Percentiles rank a stretch among this genome's conserved stretches.
These are phyloP conservation scores for Archips xylosteana DNA, from an alignment of 2,888 invertebrate genomes.

Conservation along the genomic window DNA sequence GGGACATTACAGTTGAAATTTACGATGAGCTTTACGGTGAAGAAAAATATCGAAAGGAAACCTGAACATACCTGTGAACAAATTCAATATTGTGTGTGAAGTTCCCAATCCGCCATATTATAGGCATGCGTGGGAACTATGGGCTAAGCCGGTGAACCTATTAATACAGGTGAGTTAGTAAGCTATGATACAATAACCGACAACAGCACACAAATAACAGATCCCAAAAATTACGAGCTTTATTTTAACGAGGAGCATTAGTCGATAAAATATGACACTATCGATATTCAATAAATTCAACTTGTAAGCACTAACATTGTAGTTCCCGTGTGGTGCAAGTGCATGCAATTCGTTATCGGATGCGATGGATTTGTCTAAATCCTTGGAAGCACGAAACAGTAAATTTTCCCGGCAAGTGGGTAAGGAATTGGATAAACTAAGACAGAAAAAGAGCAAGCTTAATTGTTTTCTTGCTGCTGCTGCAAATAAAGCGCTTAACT, in stretches of 20 bases:
- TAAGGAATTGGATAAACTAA: constrained; percentile 51
- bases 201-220: background rate
- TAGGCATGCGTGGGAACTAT: no score
- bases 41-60: no score
- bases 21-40: no score
- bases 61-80: no score
- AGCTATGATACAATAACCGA: no score
- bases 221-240: constrained; percentile 10
- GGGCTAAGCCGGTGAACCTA: no score
- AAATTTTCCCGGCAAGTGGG: constrained; percentile 59
- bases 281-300: constrained; percentile 34
- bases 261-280: constrained; percentile 27
- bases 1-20: no score
- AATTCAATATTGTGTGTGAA: no score
- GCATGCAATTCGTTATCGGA: constrained; percentile 78
- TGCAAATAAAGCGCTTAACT: constrained; percentile 3
- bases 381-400: constrained; percentile 60
- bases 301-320: constrained; percentile 47
- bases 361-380: constrained; percentile 73
- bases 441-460: constrained; percentile 30
- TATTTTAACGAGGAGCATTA: constrained; percentile 11
- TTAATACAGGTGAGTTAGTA: no score
- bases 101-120: no score
- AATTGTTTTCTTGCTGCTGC: constrained; percentile 26
- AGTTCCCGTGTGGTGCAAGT: constrained; percentile 63